phyloP scores from a whole-genome alignment of 2,888 invertebrate species.

The Pachliopta kotzebuea region DNA sequence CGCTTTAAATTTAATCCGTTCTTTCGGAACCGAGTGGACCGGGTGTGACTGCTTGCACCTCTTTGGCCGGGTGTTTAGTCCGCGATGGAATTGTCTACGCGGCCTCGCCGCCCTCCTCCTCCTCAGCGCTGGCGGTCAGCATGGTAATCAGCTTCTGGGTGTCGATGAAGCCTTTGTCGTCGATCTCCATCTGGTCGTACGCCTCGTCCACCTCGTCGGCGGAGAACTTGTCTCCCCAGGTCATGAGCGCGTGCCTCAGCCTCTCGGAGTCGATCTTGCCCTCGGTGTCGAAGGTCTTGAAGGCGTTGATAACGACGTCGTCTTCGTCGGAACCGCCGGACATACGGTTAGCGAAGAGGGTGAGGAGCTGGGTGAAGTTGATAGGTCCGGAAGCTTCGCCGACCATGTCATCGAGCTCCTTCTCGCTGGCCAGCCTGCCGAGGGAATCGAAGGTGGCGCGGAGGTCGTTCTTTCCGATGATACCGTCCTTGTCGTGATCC shows the following conservation, averaged over 20 bases:
- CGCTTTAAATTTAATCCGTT: constrained; percentile 57
- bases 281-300: constrained; percentile 94
- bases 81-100: constrained; percentile 53
- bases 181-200: constrained; percentile 95
- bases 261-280: constrained; percentile 94
- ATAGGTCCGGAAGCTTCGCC: constrained; percentile 93
- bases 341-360: constrained; percentile 95
- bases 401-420: constrained; percentile 95
- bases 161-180: constrained; percentile 94
- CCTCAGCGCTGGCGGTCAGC: constrained; percentile 92
- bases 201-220: constrained; percentile 94
- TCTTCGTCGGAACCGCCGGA: constrained; percentile 95
- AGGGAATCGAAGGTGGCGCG: constrained; percentile 95
- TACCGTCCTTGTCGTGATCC: constrained; percentile 97
- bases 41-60: constrained; percentile 37
- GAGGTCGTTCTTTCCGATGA: constrained; percentile 93
- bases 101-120: constrained; percentile 84
- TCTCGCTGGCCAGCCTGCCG: constrained; percentile 93
- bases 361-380: constrained; percentile 96
- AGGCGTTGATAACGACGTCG: constrained; percentile 94
- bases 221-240: constrained; percentile 96
- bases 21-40: constrained; percentile 57
- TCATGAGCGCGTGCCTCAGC: constrained; percentile 94
- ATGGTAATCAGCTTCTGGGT: constrained; percentile 92
- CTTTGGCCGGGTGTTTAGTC: constrained; percentile 37